Percentiles rank a stretch among this genome's conserved stretches.
Evolutionary conservation across 2,797 vertebrate species (phyloP).

Genomic region (Darevskia nairensis): DNA sequence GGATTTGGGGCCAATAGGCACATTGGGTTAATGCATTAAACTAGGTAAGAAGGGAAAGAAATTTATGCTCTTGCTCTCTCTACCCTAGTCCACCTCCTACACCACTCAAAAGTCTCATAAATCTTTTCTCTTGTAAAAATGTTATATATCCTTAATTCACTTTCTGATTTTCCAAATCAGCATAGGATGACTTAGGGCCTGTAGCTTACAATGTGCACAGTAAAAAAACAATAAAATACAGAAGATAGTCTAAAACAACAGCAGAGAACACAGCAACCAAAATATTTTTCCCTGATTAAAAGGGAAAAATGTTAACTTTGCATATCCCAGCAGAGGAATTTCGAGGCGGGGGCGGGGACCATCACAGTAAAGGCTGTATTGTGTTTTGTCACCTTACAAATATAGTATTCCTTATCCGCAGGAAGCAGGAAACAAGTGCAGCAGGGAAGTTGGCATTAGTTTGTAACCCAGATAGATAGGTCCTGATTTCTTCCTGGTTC

Average conservation of each 20-base stretch:
- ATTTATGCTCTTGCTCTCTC: conserved; percentile 2
- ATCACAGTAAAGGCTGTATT: no score
- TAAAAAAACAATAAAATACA: background rate
- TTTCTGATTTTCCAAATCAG: background rate
- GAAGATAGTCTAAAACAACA: background rate
- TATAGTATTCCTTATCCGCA: background rate
- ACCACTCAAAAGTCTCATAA: background rate
- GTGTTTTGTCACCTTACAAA: no score
- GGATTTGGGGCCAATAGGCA: background rate
- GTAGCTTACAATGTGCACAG: background rate
- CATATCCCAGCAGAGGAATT: no score
- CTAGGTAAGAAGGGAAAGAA: conserved; percentile 16
- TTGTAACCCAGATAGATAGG: background rate
- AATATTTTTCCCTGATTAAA: background rate
- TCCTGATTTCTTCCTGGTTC: background rate
- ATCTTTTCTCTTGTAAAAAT: conserved; percentile 9
- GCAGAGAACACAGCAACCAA: background rate
- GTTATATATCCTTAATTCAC: background rate
- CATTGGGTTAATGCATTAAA: conserved; percentile 17
- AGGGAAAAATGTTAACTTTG: background rate
- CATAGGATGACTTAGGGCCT: background rate
- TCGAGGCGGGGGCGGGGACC: no score
- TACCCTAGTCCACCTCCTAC: background rate
- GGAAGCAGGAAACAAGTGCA: background rate
- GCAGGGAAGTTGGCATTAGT: background rate